phyloP scores from a whole-genome alignment of 1,140 invertebrate species.

The Drosophila willistoni region DNA sequence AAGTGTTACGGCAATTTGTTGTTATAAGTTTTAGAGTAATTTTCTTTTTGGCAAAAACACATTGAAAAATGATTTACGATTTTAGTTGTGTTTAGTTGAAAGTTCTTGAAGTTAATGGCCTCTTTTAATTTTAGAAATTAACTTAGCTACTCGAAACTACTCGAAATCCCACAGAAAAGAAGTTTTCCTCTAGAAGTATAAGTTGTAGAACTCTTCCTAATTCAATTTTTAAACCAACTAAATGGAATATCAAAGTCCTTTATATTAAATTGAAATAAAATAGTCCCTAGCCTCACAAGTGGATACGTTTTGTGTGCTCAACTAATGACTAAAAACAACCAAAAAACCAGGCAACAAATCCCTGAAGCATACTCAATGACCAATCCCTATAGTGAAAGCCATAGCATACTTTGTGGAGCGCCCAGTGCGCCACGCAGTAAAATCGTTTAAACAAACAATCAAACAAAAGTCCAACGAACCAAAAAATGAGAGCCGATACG shows the following conservation, averaged over 20 bases:
- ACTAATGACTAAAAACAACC: slow-evolving; percentile 14
- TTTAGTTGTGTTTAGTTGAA: not conserved
- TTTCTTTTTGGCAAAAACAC: slow-evolving; percentile 1
- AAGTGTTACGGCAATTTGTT: not conserved
- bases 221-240: not conserved
- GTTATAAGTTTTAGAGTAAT: not conserved
- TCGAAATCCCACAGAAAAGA: too few species aligned
- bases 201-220: too few species aligned
- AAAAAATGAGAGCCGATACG: slow-evolving; percentile 13
- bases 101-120: not conserved
- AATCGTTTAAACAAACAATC: slow-evolving; percentile 27
- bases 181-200: too few species aligned
- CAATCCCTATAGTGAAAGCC: slow-evolving; percentile 1
- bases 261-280: not conserved
- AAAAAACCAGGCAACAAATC: slow-evolving; percentile 12
- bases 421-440: not conserved
- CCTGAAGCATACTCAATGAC: slow-evolving; percentile 17
- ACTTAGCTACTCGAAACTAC: too few species aligned
- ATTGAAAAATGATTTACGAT: not conserved
- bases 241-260: not conserved
- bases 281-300: not conserved
- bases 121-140: too few species aligned
- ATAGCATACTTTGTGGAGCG: slow-evolving; percentile 16
- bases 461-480: slow-evolving; percentile 19
- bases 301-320: slow-evolving; percentile 1